Conservation (phyloP, 1,140 invertebrate genomes). For the Leucophenga varia region DNA sequence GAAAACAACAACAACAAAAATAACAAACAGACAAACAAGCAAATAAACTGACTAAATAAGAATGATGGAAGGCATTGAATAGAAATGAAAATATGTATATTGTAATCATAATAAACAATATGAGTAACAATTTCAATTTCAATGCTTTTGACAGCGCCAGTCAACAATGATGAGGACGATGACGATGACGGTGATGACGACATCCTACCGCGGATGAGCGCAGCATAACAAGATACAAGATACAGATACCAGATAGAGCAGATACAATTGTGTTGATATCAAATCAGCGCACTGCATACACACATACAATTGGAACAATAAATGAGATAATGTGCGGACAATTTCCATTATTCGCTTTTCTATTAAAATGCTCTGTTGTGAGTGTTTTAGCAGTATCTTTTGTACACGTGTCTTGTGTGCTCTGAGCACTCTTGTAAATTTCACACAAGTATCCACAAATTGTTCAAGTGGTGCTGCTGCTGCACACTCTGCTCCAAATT, state of each 20-base stretch:
- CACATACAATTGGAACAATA: conserved; percentile 7
- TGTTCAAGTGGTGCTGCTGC: too few relatives aligned
- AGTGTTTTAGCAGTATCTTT: too few relatives aligned
- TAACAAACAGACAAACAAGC: neutral
- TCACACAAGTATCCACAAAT: too few relatives aligned
- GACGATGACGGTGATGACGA: too few relatives aligned
- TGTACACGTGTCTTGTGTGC: too few relatives aligned
- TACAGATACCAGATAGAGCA: conserved; percentile 33
- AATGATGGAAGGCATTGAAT: neutral
- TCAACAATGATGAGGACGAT: conserved; percentile 19
- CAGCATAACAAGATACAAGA: conserved; percentile 15
- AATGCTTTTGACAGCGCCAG: conserved; percentile 47
- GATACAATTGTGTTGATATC: too few relatives aligned
- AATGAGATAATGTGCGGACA: conserved; percentile 4
- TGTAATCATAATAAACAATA: conserved; percentile 1
- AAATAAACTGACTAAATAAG: conserved; percentile 1
- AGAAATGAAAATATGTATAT: conserved; percentile 1
- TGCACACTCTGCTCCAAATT: too few relatives aligned
- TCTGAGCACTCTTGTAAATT: too few relatives aligned
- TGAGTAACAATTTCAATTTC: conserved; percentile 45
- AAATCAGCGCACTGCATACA: conserved; percentile 34
- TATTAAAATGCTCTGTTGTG: too few relatives aligned
- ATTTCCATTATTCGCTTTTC: too few relatives aligned
- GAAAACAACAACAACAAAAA: conserved; percentile 33
- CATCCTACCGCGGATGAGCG: too few relatives aligned